Percentiles rank a stretch among this genome's conserved stretches.
Evolutionary conservation across 2,888 invertebrate genomes (phyloP).

Genomic region (Pemphredon lugubris): DNA sequence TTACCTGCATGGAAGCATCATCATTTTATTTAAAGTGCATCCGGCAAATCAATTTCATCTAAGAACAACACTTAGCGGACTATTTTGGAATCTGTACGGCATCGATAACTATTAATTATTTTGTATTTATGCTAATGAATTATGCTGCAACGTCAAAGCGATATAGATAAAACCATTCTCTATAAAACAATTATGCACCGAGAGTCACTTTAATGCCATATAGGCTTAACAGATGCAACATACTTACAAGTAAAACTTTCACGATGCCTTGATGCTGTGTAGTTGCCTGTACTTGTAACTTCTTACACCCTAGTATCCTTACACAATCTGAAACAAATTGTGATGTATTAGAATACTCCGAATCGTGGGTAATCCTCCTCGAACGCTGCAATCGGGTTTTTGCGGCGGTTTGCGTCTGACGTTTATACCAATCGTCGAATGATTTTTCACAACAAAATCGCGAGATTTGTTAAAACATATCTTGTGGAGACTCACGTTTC

Average conservation of each 20-base stretch:
- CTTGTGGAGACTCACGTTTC: slow-evolving; percentile 3
- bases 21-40: neutral
- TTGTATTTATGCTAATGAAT: neutral
- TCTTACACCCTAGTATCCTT: slow-evolving; percentile 47
- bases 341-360: too few species aligned
- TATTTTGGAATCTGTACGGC: too few species aligned
- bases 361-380: too few species aligned
- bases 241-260: slow-evolving; percentile 60
- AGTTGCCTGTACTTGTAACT: slow-evolving; percentile 59
- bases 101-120: neutral
- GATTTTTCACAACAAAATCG: neutral
- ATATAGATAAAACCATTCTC: neutral
- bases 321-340: slow-evolving; percentile 56
- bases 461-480: neutral
- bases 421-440: slow-evolving; percentile 11
- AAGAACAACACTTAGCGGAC: too few species aligned
- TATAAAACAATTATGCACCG: neutral
- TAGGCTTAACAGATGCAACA: neutral
- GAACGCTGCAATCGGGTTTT: slow-evolving; percentile 12
- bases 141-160: neutral
- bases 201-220: neutral
- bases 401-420: slow-evolving; percentile 22
- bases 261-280: slow-evolving; percentile 43
- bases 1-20: slow-evolving; percentile 28
- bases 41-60: too few species aligned